phyloP scores from a whole-genome alignment of 2,797 vertebrate species.

The Oceanodroma leucorhoa region DNA sequence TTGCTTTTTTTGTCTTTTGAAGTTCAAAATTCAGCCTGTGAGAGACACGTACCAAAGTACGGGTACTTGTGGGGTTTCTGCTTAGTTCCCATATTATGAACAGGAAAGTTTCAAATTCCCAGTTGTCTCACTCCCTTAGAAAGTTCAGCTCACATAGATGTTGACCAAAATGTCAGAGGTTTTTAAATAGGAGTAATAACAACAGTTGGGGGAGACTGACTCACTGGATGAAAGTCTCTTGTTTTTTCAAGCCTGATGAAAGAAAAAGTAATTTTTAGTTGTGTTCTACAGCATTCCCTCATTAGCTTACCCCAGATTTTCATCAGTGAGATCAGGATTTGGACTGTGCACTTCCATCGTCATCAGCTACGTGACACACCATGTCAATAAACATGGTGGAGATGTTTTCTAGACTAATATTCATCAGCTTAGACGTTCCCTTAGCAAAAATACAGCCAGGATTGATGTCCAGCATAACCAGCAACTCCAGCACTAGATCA shows the following conservation, averaged over 20 bases:
- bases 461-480: not conserved
- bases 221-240: constrained; percentile 29
- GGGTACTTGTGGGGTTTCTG: not conserved
- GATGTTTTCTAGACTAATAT: not conserved
- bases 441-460: not conserved
- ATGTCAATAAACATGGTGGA: not conserved
- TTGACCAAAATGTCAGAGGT: constrained; percentile 43
- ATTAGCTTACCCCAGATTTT: constrained; percentile 23
- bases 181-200: constrained; percentile 25
- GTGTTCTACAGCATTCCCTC: not conserved
- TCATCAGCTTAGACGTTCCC: not conserved
- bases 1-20: not conserved
- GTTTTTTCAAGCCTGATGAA: constrained; percentile 9
- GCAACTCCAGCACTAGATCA: not conserved
- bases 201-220: constrained; percentile 38
- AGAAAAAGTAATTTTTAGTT: constrained; percentile 20
- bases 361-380: not conserved
- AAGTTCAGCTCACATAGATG: not conserved
- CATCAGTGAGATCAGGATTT: constrained; percentile 34
- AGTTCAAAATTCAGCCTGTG: not conserved
- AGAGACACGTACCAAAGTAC: not conserved
- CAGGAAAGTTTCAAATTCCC: not conserved
- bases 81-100: not conserved
- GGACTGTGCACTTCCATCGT: not conserved
- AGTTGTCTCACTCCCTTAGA: not conserved